phyloP scores from a whole-genome alignment of 2,113 vertebrate genomes.

The Nycticryphes semicollaris region DNA sequence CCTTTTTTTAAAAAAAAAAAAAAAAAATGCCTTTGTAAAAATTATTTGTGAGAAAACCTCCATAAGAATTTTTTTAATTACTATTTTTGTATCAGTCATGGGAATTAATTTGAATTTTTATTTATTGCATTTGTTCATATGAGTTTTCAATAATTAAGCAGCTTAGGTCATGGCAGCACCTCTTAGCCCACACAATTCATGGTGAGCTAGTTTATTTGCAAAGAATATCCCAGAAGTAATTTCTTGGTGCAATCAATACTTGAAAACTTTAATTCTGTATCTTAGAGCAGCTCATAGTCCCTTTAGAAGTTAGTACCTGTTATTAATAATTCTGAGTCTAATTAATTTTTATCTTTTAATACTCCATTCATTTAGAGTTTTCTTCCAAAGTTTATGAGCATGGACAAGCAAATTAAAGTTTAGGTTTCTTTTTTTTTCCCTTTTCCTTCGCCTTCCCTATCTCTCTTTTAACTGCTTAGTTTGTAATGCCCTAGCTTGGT shows the following conservation, averaged over 20 bases:
- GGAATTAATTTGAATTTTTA: not conserved
- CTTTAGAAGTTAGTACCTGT: not conserved
- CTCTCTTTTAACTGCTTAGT: not conserved
- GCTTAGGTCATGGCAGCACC: not conserved
- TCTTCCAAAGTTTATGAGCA: not conserved
- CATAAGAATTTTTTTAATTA: not conserved
- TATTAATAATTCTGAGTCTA: not conserved
- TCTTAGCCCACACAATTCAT: not conserved
- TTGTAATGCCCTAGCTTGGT: not conserved
- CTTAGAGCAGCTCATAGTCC: not conserved
- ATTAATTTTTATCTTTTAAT: not conserved
- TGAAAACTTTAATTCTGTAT: slow-evolving; percentile 9
- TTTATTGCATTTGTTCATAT: not conserved
- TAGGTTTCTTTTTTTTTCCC: not conserved
- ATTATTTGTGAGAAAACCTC: not conserved
- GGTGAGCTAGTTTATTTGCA: not conserved
- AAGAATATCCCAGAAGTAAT: not conserved
- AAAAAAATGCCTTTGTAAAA: too few relatives aligned
- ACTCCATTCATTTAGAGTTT: not conserved
- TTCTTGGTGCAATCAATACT: not conserved
- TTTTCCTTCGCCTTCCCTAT: not conserved
- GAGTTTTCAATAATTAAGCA: slow-evolving; percentile 35
- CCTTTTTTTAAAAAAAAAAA: too few relatives aligned
- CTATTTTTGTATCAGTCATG: not conserved
- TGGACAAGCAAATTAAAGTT: not conserved